Evolutionary conservation across 2,797 vertebrate genomes (phyloP).

Genomic region (Enteromius unitaeniatus): DNA sequence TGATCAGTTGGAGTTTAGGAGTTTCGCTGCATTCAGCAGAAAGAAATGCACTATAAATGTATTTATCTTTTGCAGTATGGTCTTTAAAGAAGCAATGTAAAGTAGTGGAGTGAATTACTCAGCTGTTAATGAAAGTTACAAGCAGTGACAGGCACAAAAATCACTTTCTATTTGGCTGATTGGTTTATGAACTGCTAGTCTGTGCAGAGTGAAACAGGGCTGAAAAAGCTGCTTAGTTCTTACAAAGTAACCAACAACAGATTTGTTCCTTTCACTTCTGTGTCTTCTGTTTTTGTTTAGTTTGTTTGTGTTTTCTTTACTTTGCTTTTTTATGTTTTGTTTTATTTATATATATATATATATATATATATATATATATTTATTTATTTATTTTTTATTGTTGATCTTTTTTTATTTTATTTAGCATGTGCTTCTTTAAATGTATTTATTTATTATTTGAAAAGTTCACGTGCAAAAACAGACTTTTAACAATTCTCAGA

Average conservation of each 20-base stretch:
- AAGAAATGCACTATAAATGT: neutral
- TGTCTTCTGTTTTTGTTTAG: too few relatives aligned
- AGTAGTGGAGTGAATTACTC: neutral
- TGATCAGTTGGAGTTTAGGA: neutral
- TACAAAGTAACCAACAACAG: neutral
- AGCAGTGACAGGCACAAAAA: neutral
- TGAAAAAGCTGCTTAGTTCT: neutral
- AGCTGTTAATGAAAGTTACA: neutral
- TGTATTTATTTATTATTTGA: too few relatives aligned
- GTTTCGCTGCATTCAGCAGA: neutral
- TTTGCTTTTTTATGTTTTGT: too few relatives aligned
- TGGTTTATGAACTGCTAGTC: neutral
- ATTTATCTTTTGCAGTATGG: neutral
- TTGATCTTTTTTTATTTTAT: too few relatives aligned
- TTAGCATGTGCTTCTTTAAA: too few relatives aligned
- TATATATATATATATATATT: too few relatives aligned
- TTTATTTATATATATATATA: too few relatives aligned
- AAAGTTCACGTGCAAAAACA: too few relatives aligned
- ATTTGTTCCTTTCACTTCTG: neutral
- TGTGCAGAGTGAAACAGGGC: neutral
- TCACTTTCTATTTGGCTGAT: too few relatives aligned
- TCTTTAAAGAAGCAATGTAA: neutral
- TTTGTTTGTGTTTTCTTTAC: too few relatives aligned
- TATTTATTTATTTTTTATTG: too few relatives aligned
- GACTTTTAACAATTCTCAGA: too few relatives aligned